These are phyloP conservation scores for Ptychobarbus kaznakovi DNA, from an alignment of 2,797 vertebrate genomes.

Conservation along the genomic window DNA sequence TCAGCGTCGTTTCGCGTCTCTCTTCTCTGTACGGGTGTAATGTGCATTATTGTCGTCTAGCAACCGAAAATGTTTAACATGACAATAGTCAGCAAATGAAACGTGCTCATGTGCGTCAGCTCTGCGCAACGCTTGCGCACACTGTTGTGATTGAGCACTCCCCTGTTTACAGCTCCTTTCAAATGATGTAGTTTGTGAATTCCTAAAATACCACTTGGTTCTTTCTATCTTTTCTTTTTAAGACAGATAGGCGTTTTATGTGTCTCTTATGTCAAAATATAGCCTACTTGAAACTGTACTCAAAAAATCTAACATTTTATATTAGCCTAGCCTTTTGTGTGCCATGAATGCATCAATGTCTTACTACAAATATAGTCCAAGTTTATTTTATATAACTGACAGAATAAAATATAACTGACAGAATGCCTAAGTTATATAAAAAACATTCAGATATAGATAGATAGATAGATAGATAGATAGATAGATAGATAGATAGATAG, in stretches of 20 bases:
- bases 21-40: background rate
- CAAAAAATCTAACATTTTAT: background rate
- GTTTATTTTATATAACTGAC: background rate
- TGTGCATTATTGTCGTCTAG: constrained; percentile 72
- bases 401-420: background rate
- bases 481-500: no score
- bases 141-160: background rate
- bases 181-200: background rate
- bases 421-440: background rate
- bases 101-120: background rate
- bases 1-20: constrained; percentile 6
- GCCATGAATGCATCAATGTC: background rate
- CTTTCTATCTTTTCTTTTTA: background rate
- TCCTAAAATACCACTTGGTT: background rate
- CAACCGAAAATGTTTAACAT: constrained; percentile 69
- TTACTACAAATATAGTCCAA: background rate
- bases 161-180: background rate
- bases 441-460: background rate
- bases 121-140: constrained; percentile 44
- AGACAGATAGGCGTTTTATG: background rate
- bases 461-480: no score
- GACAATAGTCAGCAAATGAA: constrained; percentile 4
- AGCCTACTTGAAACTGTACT: background rate
- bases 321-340: background rate
- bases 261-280: background rate